These are phyloP conservation scores for Vulpes lagopus DNA, from an alignment of 2,113 vertebrate genomes.

Conservation along the genomic window DNA sequence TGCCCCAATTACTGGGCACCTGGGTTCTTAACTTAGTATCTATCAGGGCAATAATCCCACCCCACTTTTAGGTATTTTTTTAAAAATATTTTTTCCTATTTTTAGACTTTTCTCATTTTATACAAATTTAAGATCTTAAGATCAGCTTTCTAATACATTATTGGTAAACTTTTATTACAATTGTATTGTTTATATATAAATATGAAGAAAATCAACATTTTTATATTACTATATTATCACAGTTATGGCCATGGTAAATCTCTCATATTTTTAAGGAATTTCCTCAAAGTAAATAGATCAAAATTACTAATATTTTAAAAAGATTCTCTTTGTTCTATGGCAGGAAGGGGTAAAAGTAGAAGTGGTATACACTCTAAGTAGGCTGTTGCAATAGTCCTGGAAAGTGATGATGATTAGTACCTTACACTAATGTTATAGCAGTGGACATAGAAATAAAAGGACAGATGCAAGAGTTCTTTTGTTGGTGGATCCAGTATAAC, in stretches of 20 bases:
- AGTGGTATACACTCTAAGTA: not conserved
- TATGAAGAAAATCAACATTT: not conserved
- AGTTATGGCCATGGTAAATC: not conserved
- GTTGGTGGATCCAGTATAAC: not conserved
- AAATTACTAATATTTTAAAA: not conserved
- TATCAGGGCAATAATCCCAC: not conserved
- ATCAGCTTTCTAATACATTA: not conserved
- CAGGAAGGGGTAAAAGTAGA: not conserved
- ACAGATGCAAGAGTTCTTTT: not conserved
- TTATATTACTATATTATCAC: not conserved
- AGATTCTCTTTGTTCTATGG: not conserved
- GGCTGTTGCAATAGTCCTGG: not conserved
- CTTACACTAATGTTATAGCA: not conserved
- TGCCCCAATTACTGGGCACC: not conserved
- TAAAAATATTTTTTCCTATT: not conserved
- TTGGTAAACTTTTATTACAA: not conserved
- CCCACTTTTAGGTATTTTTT: not conserved
- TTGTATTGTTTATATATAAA: not conserved
- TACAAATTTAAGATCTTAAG: not conserved
- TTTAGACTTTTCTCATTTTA: not conserved
- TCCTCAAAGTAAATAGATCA: not conserved
- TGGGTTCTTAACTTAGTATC: not conserved
- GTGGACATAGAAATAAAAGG: not conserved
- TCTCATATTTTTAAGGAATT: not conserved
- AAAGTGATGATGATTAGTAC: not conserved